These are phyloP conservation scores for Procavia capensis DNA, from an alignment of 2,113 vertebrate species.

Conservation along the genomic window DNA sequence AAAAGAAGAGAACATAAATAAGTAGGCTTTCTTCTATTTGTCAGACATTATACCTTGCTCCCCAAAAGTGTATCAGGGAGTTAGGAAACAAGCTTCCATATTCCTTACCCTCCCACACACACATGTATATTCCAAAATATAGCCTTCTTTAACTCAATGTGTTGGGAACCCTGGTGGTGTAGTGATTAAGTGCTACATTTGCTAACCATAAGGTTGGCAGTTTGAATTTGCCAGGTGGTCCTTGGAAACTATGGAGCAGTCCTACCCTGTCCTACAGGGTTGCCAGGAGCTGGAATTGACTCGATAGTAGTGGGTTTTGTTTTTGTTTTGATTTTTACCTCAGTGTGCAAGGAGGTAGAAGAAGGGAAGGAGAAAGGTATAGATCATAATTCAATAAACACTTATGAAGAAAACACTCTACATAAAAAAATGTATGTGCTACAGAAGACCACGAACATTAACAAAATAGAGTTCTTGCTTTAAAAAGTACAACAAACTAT, in stretches of 20 bases:
- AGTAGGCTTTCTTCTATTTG: not conserved
- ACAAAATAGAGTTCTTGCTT: not conserved
- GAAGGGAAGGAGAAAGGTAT: not conserved
- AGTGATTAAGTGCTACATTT: no score
- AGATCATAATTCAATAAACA: not conserved
- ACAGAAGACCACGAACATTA: not conserved
- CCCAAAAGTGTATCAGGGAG: not conserved
- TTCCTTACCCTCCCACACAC: not conserved
- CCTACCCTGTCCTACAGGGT: no score
- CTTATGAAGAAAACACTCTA: constrained; percentile 2
- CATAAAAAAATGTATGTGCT: not conserved
- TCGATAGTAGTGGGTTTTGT: no score
- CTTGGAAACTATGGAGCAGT: no score
- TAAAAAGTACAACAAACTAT: not conserved
- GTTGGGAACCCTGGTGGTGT: no score
- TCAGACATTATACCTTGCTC: not conserved
- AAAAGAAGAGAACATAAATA: constrained; percentile 33
- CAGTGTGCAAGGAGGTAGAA: not conserved
- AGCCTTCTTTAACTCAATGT: not conserved
- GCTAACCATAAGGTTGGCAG: no score
- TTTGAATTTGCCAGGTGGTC: no score
- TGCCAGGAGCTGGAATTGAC: no score
- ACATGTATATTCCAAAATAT: not conserved
- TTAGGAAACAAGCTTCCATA: not conserved
- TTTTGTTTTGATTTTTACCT: no score